Evolutionary conservation across 1,140 invertebrate genomes (phyloP), one percentile per base, ranked within the genome.

Genomic region (Ceratosolen solmsi): DNA sequence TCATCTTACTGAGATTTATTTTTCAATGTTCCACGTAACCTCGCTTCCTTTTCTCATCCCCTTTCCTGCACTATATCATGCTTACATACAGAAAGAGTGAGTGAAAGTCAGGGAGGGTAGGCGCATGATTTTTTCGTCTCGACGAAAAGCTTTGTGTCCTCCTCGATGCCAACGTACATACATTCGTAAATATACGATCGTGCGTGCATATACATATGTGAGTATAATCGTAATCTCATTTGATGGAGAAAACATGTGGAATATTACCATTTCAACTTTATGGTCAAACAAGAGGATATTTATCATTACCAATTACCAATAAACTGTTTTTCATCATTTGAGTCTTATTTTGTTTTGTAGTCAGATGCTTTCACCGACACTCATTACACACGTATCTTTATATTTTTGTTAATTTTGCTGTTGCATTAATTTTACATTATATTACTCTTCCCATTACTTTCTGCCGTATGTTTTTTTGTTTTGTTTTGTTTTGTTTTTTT

Each of bases 1-100:
- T 84, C 84, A 85, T 80, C 82, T 82, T 83, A 83, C 81, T 74
- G 74, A 86, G 86, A 88, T 87, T 88, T 87, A 87, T 87, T 86
- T 87, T 87, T 86, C 85, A 85, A 86, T 84, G 80, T 81, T 63
- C 81, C 80, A n/a, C 46, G 70, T 41, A 82, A 86, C 83, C 73
- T 84, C 82, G 80, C 81, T 82, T 49, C 54, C 68, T 36, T 78
- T 15, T 8, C 30, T 36, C 49, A 22, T 70, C 25, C 54, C 30
- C 15, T 56, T 56, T 22, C 49, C 13, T 56, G 20, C 20, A 36
- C 5, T 73, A 36, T n/a, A 56, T 73, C 38, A 68, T 36, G 30
- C 33, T 65, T 65, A 15, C 33, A 20, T 22, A n/a, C 20, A 11
- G 20, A 38, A 38, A 38, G 8, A 38, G 51, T 17, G 20, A 68